Evolutionary conservation across 2,888 invertebrate genomes (phyloP), one percentile per base, ranked within the genome.

Genomic region (Crepidodera aurea): DNA sequence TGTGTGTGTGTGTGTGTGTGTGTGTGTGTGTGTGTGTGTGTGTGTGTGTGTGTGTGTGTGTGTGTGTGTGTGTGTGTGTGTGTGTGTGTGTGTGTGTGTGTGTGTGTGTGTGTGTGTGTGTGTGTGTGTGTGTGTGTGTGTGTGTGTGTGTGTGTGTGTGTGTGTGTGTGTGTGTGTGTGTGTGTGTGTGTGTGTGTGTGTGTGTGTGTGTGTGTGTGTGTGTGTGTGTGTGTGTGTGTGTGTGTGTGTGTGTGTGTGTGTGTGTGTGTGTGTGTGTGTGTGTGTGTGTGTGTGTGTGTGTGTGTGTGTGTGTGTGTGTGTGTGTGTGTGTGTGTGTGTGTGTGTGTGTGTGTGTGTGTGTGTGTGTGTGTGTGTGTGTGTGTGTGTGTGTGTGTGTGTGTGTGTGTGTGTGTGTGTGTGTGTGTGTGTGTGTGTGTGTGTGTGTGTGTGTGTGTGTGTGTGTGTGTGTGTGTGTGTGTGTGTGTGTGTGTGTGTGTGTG

Each of bases 281-380:
- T 19, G 40, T 40, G 40, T 40, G 40, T 19, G 40, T 40, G 40
- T 40, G 40, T 19, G 40, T 40, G 40, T 40, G 40, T 19, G 40
- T 40, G 40, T 40, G 40, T 19, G 40, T 40, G 40, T 40, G 40
- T 19, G 19, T 40, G 40, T 40, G 40, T 19, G 40, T 40, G 19
- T 40, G 40, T 19, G 40, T 40, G 40, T 40, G 40, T 19, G 40
- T 40, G 40, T 40, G 40, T 19, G 40, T 40, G 40, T 40, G 40
- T 19, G 40, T 40, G 40, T 40, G 40, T 40, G 40, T 40, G 40
- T 40, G 40, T 40, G 40, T 40, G 40, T 40, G 40, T 19, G 19
- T 40, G 40, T 40, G 40, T 40, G 40, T 19, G 40, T 40, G 40
- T 40, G 40, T 40, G 40, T 19, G 40, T 40, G 40, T 40, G 40